Percentiles rank a stretch among this genome's conserved stretches.
These are phyloP conservation scores for Calephelis nemesis DNA, from an alignment of 1,140 invertebrate genomes.

Conservation along the genomic window DNA sequence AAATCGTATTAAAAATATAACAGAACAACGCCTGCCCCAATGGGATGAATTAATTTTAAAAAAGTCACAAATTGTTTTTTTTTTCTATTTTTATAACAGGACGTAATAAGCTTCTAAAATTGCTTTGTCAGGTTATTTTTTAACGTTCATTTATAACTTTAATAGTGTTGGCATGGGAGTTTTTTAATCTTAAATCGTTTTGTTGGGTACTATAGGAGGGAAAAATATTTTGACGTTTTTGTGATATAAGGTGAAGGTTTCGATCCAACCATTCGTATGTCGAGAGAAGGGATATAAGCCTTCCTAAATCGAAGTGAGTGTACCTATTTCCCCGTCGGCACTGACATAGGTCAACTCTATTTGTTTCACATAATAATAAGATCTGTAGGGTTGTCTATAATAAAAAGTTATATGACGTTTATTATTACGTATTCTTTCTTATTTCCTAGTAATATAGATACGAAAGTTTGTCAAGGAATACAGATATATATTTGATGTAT, in stretches of 20 bases:
- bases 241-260: neutral
- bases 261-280: conserved; percentile 1
- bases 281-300: conserved; percentile 3
- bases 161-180: no score
- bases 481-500: no score
- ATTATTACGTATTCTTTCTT: neutral
- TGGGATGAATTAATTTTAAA: no score
- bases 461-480: no score
- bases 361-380: conserved; percentile 4
- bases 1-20: no score
- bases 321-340: neutral
- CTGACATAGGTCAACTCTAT: conserved; percentile 9
- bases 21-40: no score
- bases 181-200: neutral
- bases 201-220: neutral
- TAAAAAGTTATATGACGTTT: neutral
- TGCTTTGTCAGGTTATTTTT: no score
- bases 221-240: neutral
- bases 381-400: neutral
- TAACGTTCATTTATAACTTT: no score
- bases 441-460: neutral
- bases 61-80: no score
- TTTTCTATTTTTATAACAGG: no score
- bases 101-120: no score
- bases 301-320: conserved; percentile 2